These are phyloP conservation scores for Leptopilina boulardi DNA, from an alignment of 1,140 invertebrate species.

Conservation along the genomic window DNA sequence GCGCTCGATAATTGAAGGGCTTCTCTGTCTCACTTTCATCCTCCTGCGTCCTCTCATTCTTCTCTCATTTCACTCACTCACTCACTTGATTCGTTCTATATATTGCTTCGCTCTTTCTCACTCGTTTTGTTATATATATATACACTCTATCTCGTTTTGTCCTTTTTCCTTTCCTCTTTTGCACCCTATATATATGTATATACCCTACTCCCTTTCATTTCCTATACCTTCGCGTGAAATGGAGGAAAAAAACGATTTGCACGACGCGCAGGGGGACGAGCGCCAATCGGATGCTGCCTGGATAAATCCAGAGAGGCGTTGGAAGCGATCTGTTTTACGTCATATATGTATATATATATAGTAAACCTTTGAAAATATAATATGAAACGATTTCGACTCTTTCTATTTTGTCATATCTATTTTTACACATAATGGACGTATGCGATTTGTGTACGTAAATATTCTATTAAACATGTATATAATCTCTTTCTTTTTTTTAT, in stretches of 20 bases:
- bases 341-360: neutral
- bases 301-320: constrained; percentile 28
- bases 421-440: neutral
- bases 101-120: neutral
- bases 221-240: constrained; percentile 33
- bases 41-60: constrained; percentile 25
- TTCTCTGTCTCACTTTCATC: constrained; percentile 48
- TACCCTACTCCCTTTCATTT: constrained; percentile 32
- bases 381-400: neutral
- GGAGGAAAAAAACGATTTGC: constrained; percentile 32
- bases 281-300: constrained; percentile 25
- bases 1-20: constrained; percentile 64
- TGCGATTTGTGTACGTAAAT: neutral
- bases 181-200: neutral
- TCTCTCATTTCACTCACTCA: constrained; percentile 15
- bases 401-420: neutral
- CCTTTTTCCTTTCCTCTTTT: neutral
- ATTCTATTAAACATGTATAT: too few relatives aligned
- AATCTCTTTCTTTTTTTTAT: too few relatives aligned
- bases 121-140: neutral
- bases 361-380: constrained; percentile 17
- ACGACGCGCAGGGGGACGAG: constrained; percentile 22
- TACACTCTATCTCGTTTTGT: neutral
- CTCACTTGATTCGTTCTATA: constrained; percentile 10
- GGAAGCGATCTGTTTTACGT: constrained; percentile 28